These are phyloP conservation scores for Platysternon megacephalum DNA, from an alignment of 2,113 vertebrate species.

Conservation along the genomic window DNA sequence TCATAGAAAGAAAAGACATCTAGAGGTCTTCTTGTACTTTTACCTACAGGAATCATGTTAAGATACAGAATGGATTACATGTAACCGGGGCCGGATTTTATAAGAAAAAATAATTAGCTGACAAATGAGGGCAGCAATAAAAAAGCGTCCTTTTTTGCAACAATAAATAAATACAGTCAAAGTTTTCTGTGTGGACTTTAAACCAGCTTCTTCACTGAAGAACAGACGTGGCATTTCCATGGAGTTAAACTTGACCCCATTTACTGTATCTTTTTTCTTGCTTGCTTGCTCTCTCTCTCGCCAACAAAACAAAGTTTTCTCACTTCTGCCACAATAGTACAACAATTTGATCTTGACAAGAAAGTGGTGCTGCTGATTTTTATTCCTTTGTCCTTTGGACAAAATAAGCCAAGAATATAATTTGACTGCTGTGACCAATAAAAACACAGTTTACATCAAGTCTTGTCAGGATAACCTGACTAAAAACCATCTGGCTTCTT, in stretches of 20 bases:
- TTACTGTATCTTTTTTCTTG: conserved; percentile 78
- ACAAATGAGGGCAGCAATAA: conserved; percentile 89
- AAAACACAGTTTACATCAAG: conserved; percentile 83
- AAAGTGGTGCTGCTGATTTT: conserved; percentile 84
- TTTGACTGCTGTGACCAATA: conserved; percentile 82
- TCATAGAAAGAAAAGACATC: conserved; percentile 90
- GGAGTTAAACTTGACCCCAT: conserved; percentile 84
- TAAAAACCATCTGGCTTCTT: conserved; percentile 83
- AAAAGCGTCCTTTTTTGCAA: conserved; percentile 90
- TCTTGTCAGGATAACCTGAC: conserved; percentile 83
- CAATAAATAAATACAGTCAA: conserved; percentile 91
- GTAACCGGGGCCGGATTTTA: conserved; percentile 81
- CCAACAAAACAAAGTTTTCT: conserved; percentile 81
- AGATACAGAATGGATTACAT: conserved; percentile 84
- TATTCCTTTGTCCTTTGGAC: conserved; percentile 87
- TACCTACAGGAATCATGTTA: conserved; percentile 88
- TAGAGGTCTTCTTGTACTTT: conserved; percentile 85
- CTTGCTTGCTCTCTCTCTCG: conserved; percentile 77
- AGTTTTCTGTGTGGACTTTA: conserved; percentile 87
- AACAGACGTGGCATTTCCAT: conserved; percentile 87
- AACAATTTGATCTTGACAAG: conserved; percentile 85
- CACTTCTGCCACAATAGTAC: conserved; percentile 84
- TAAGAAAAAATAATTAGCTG: conserved; percentile 90
- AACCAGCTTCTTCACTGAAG: conserved; percentile 91
- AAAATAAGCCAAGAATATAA: conserved; percentile 85